Evolutionary conservation across 2,113 vertebrate genomes (phyloP), one percentile per base, ranked within the genome.

Genomic region (Dinomys branickii): DNA sequence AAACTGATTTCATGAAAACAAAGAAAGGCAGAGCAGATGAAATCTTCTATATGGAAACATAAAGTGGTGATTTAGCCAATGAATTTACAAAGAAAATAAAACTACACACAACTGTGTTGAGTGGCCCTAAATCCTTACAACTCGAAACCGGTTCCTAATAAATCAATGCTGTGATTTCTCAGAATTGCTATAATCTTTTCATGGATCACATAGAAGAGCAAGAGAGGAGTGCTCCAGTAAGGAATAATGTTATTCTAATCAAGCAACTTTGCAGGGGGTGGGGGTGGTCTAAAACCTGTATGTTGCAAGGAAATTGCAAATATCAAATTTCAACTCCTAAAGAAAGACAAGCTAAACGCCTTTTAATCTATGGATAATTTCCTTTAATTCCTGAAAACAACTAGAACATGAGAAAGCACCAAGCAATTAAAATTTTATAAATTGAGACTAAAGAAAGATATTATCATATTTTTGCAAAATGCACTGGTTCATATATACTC

Each of bases 81-180:
- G 33, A 44, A 82, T 96, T 91, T 90, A 85, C 87, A 88, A 75
- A 91, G 38, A 87, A 85, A 87, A 90, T 90, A 94, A 94, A 77
- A n/a, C 5, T 81, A 20, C 35, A 69, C 8, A 0, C 73, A 52
- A 33, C n/a, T 75, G 26, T 33, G 9, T 44, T 86, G 52, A 92
- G 44, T 88, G 87, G 12, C 16, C 41, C 61, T 44, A 61, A 92
- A 73, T 92, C 41, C 22, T 96, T 69, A 96, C 30, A 50, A 73
- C 58, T 67, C 94, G 96, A 92, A 84, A 86, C 38, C 28, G 16
- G 61, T 84, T 92, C 41, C 67, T 59, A 73, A 73, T 83, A 92
- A 94, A 96, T 73, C 59, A 87, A 28, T 54, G 44, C 30, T 83
- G 28, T 80, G 16, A 71, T 38, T 96, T 85, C 41, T 92, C 47